These are phyloP conservation scores for Halcyon senegalensis DNA, from an alignment of 2,113 vertebrate species.

Conservation along the genomic window DNA sequence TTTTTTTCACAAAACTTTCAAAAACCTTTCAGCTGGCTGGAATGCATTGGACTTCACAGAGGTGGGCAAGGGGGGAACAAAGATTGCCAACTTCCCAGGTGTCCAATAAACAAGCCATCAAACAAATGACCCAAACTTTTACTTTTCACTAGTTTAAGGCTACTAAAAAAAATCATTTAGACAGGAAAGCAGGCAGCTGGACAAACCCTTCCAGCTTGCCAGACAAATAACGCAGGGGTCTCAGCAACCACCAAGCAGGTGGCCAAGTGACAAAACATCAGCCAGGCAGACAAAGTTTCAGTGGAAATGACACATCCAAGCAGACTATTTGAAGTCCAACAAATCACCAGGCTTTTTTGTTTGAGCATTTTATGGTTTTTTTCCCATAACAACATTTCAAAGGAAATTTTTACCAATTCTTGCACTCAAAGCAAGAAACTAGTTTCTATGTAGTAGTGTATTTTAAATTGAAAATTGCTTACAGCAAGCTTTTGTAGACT, in stretches of 20 bases:
- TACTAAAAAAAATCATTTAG: background rate
- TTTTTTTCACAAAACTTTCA: background rate
- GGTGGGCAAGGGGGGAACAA: background rate
- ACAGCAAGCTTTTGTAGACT: background rate
- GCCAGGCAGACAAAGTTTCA: background rate
- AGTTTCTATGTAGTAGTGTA: fast-evolving
- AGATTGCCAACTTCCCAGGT: background rate
- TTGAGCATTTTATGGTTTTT: background rate
- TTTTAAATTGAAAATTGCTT: background rate
- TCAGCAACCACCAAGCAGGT: background rate
- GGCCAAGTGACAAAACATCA: background rate
- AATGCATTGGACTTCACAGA: background rate
- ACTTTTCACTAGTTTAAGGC: background rate
- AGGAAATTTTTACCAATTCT: background rate
- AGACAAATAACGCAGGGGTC: background rate
- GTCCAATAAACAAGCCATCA: background rate
- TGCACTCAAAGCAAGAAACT: background rate
- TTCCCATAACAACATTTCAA: background rate
- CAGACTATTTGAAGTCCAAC: background rate
- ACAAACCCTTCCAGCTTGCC: background rate
- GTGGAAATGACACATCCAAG: background rate
- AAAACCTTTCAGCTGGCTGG: background rate
- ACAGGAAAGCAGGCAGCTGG: background rate
- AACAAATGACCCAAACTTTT: background rate
- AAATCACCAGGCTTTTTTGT: background rate